phyloP scores from a whole-genome alignment of 2,797 vertebrate species.

The Cuniculus paca region DNA sequence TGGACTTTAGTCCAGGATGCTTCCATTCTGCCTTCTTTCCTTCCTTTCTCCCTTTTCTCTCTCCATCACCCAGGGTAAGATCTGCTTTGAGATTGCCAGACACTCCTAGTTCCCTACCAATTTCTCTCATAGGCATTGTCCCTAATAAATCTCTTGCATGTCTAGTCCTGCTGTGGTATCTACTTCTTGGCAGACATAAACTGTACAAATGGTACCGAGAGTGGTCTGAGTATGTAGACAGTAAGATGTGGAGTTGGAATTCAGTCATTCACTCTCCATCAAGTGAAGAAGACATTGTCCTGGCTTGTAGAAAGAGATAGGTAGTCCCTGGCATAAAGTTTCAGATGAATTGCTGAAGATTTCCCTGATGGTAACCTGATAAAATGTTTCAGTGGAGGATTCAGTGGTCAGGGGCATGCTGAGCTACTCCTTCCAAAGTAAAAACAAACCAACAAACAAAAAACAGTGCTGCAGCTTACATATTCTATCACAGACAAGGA shows the following conservation, averaged over 20 bases:
- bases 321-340: background rate
- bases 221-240: conserved; percentile 15
- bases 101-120: background rate
- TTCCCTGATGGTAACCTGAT: background rate
- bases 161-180: conserved; percentile 8
- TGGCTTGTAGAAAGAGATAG: background rate
- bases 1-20: background rate
- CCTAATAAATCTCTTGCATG: background rate
- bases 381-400: background rate
- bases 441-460: background rate
- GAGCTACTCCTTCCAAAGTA: background rate
- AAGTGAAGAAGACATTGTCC: background rate
- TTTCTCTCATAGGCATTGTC: background rate
- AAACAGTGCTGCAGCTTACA: background rate
- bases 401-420: background rate
- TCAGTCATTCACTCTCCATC: background rate
- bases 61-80: background rate
- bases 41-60: background rate
- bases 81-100: background rate
- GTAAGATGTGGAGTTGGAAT: background rate
- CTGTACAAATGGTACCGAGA: background rate
- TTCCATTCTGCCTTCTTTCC: background rate
- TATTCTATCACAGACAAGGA: background rate
- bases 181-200: background rate
- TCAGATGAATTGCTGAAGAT: background rate